A percentile compares a stretch with the other conserved stretches of the same genome.
Evolutionary conservation across 2,113 vertebrate genomes (phyloP).

Genomic region (Actinemys pallida): DNA sequence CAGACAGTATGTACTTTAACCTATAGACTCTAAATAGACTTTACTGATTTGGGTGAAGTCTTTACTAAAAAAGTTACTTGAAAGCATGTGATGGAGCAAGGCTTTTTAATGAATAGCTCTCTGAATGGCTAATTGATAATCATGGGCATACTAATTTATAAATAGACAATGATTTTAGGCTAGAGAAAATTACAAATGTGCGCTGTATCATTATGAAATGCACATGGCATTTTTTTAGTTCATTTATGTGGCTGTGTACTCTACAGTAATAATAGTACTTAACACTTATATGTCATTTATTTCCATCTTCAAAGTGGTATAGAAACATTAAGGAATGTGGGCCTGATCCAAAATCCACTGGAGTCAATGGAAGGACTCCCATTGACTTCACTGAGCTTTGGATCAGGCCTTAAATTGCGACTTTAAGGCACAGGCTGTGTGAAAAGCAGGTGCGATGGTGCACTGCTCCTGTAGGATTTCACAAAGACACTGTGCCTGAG

Average conservation of each 20-base stretch:
- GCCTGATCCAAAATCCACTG: neutral
- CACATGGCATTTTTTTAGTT: slow-evolving; percentile 8
- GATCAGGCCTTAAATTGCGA: neutral
- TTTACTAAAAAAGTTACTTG: slow-evolving; percentile 12
- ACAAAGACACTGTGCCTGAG: fast-evolving
- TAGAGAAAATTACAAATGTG: slow-evolving; percentile 9
- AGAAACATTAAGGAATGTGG: slow-evolving; percentile 16
- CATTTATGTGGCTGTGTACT: neutral
- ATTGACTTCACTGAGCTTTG: neutral
- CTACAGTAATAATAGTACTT: slow-evolving; percentile 27
- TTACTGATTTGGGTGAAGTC: slow-evolving; percentile 12
- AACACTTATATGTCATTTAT: slow-evolving; percentile 44
- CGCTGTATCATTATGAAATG: neutral
- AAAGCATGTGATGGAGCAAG: neutral
- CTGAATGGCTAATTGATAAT: neutral
- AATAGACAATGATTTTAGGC: neutral
- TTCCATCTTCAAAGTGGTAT: slow-evolving; percentile 2
- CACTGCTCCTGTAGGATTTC: neutral
- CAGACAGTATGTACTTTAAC: neutral
- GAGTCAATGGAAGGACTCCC: neutral
- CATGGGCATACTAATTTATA: neutral
- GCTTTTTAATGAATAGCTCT: slow-evolving; percentile 29
- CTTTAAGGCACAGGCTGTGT: neutral
- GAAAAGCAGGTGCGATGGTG: neutral
- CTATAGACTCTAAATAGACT: slow-evolving; percentile 10